phyloP scores from a whole-genome alignment of 2,797 vertebrate species.

The Uromys caudimaculatus region DNA sequence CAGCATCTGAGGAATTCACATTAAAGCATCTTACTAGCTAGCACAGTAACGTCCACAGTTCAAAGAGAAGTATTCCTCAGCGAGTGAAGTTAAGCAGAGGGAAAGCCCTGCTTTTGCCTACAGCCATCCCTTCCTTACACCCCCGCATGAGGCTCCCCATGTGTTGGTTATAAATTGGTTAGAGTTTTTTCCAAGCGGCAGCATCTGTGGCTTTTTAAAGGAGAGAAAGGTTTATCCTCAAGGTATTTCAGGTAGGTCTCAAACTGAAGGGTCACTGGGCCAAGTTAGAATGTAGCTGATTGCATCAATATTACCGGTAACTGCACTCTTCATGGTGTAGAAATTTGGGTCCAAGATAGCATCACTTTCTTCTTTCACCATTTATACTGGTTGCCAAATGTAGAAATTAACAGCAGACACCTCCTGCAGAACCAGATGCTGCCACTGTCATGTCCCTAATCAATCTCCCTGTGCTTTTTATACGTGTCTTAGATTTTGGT shows the following conservation, averaged over 20 bases:
- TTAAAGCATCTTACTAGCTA: conserved; percentile 58
- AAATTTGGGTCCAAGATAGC: background rate
- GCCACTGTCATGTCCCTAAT: background rate
- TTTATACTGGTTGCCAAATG: background rate
- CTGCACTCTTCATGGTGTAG: background rate
- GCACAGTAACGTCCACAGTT: conserved; percentile 12
- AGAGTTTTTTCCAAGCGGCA: conserved; percentile 33
- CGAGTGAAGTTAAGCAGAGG: conserved; percentile 37
- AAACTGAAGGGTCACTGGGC: background rate
- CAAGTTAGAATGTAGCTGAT: background rate
- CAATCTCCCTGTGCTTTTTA: background rate
- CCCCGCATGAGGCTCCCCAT: background rate
- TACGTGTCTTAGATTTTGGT: background rate
- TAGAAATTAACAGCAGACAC: background rate
- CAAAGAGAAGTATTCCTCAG: background rate
- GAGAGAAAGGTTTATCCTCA: conserved; percentile 13
- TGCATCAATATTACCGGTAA: background rate
- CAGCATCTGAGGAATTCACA: conserved; percentile 71
- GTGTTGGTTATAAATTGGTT: conserved; percentile 10
- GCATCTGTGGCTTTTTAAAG: conserved; percentile 42
- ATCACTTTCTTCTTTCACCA: background rate
- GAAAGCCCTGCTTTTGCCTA: background rate
- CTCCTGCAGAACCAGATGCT: background rate
- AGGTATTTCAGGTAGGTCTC: background rate
- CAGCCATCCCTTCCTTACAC: conserved; percentile 7